Percentiles rank a stretch among this genome's conserved stretches.
phyloP scores from a whole-genome alignment of 2,113 vertebrate genomes.

The Ceyx melanurus region DNA sequence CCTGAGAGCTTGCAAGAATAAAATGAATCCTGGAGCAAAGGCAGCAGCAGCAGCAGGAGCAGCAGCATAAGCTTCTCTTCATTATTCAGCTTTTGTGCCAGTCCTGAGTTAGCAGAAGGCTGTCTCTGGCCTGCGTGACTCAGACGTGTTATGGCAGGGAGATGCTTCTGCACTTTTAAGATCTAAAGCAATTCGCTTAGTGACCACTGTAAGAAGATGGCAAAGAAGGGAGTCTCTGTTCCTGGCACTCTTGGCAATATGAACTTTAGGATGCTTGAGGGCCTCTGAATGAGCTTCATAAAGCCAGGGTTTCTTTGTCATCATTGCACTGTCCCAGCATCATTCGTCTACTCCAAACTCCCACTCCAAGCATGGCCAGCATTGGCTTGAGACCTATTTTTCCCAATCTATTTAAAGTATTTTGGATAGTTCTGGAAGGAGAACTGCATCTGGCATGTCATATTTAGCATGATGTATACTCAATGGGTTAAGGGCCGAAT shows the following conservation, averaged over 20 bases:
- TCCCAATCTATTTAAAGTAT: neutral
- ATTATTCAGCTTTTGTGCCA: conserved; percentile 50
- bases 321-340: neutral
- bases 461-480: neutral
- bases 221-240: neutral
- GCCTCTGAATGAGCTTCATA: neutral
- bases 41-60: neutral
- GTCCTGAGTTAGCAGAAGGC: neutral
- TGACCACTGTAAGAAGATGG: neutral
- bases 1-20: conserved; percentile 27
- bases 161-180: neutral
- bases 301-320: neutral
- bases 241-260: neutral
- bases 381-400: neutral
- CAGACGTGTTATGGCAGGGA: neutral
- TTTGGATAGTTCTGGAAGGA: neutral
- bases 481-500: neutral
- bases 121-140: conserved; percentile 6
- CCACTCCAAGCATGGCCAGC: neutral
- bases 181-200: accelerated
- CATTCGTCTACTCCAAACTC: neutral
- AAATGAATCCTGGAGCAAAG: neutral
- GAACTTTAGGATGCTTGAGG: neutral
- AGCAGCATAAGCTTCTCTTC: conserved; percentile 26
- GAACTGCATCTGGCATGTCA: neutral